Base-by-base conservation (phyloP, 1,140 invertebrate species). In the Portunus trituberculatus region DNA sequence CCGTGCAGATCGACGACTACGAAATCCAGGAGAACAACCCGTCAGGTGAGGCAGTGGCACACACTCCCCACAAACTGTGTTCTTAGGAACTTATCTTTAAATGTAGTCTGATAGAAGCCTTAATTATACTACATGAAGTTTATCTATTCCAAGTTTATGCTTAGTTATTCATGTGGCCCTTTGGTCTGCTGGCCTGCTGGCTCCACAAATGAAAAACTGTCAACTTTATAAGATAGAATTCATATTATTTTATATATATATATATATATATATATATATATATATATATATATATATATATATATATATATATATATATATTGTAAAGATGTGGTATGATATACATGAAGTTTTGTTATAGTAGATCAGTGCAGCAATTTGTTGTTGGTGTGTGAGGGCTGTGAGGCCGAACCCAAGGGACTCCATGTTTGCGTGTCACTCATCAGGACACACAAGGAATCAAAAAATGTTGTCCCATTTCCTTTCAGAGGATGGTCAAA, bases 1-100 rank as follows among this genome's bases (percentile, higher is more conserved):
- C 99, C 0, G 97, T 99, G 29, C 99, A 99, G 97, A 97, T 99
- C 8, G 99, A 99, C 96, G 98, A 99, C 97, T 98, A 98, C 96
- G 98, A 98, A 97, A 98, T 99, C 0, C 98, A 98, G 96, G 98
- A 98, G 0, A 98, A 98, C 96, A 98, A 98, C 96, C 98, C 98
- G 3, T 97, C 92, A 96, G 97, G 97, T 97, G 92, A 95, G 93
- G 52, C 12, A 4, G 52, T 59, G 52, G 52, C 52, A 16, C 6
- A 20, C 20, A 59, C 3, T 10, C 20, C 1, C 12, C 20, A 59
- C 52, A 59, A 59, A 59, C 52, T 59, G 6, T 39, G 6, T n/a
- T 14, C 14, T 52, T 20, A 59, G 20, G 52, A 59, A 59, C 2
- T 25, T 28, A 86, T 39, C 10, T 86, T 86, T 28, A 31, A 12